A percentile compares a stretch with the other conserved stretches of the same genome.
These are phyloP conservation scores for Hydrophis major DNA, from an alignment of 2,797 vertebrate genomes.

Conservation along the genomic window DNA sequence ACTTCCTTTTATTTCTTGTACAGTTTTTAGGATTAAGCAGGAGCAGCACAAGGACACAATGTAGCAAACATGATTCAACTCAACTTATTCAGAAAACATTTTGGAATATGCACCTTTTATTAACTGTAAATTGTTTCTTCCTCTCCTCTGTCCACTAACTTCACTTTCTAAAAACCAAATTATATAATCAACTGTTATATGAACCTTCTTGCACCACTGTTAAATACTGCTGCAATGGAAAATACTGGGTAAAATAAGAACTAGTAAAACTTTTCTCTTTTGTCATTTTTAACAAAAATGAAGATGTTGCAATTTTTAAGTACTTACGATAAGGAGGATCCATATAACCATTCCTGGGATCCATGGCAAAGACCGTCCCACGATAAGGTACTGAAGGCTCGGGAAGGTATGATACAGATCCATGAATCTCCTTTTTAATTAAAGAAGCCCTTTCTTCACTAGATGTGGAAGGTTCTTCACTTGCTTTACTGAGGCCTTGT, in stretches of 20 bases:
- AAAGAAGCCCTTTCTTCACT: conserved; percentile 90
- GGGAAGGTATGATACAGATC: conserved; percentile 86
- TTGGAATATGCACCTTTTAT: neutral
- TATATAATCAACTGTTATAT: neutral
- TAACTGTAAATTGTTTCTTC: neutral
- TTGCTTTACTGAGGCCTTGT: conserved; percentile 80
- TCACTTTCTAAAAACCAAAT: neutral
- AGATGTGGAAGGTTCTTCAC: conserved; percentile 93
- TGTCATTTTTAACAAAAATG: neutral
- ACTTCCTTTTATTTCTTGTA: neutral
- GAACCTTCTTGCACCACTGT: rapidly evolving
- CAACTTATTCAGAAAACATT: neutral
- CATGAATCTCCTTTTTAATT: conserved; percentile 96
- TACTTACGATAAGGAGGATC: conserved; percentile 92
- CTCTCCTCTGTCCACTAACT: neutral
- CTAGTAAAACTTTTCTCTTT: conserved; percentile 7
- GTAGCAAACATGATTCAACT: neutral
- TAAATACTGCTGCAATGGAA: neutral
- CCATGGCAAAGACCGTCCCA: conserved; percentile 91
- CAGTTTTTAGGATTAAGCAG: neutral
- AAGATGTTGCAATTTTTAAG: neutral
- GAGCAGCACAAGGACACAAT: neutral
- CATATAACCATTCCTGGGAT: conserved; percentile 91
- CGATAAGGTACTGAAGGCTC: conserved; percentile 91
- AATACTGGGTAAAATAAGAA: neutral